phyloP scores from a whole-genome alignment of 2,888 invertebrate genomes.

The Eupithecia tripunctaria region DNA sequence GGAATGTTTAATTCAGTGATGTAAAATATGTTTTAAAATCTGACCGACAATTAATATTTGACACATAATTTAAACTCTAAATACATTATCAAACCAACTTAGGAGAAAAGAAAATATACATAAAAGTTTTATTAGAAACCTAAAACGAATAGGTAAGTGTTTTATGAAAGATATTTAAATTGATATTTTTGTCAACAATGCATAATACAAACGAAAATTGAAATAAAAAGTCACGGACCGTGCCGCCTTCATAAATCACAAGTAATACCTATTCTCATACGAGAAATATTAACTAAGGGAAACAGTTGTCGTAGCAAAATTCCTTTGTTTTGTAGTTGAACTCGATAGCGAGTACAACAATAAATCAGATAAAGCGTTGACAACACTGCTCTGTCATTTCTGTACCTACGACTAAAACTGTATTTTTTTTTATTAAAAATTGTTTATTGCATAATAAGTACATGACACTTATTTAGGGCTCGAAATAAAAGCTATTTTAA shows the following conservation, averaged over 20 bases:
- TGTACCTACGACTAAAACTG: too few species aligned
- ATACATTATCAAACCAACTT: too few species aligned
- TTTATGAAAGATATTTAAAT: conserved; percentile 1
- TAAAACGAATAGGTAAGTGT: neutral
- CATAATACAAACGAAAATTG: neutral
- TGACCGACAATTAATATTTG: too few species aligned
- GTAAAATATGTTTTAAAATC: too few species aligned
- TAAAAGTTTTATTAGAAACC: neutral
- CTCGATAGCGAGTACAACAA: neutral
- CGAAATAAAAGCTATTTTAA: too few species aligned
- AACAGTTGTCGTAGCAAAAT: neutral
- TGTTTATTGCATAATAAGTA: too few species aligned
- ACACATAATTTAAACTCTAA: too few species aligned
- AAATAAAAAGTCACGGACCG: conserved; percentile 5
- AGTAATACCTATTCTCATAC: neutral
- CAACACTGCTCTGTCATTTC: too few species aligned
- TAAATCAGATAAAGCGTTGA: too few species aligned
- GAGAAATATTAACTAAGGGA: neutral
- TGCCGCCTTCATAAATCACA: neutral
- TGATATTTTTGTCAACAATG: conserved; percentile 1
- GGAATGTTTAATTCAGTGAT: too few species aligned
- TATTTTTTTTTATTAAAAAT: too few species aligned
- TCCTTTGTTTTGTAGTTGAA: neutral
- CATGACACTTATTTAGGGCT: too few species aligned
- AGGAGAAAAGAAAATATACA: neutral